Base-by-base conservation (phyloP, 2,888 invertebrate genomes). In the Macrophya annulata region DNA sequence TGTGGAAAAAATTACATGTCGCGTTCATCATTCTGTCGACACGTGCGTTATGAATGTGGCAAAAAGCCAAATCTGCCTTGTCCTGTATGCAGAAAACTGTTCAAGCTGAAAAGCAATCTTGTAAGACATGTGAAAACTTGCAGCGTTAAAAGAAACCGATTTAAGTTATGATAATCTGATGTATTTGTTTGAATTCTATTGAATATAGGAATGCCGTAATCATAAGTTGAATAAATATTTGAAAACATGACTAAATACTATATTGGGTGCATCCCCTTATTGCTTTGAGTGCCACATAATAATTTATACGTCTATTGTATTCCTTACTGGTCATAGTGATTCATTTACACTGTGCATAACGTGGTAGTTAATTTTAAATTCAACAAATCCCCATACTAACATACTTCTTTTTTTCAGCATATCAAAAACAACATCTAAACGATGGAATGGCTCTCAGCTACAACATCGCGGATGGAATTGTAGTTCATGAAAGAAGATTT, bases 51-150 rank as follows among this genome's bases (percentile, higher is more conserved):
- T 88, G 93, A 93, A 87, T 94, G 94, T 87, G 94, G 93, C 4
- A 93, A 93, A 87, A 90, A 91, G 84, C 93, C 94, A 43, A 91
- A 90, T 85, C 92, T 94, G 85, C 91, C 91, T 45, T 94, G 94
- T 85, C 90, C 91, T 0, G 88, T 91, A 51, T 94, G 94, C 87
- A 88, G 88, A 4, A 91, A 92, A 86, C 88, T 89, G 86, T 93
- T 92, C 85, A 91, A 92, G 65, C 91, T 92, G 86, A 92, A 90
- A 55, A 89, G 91, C 79, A 90, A 90, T 85, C 88, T 90, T 76
- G 87, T 79, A 17, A 87, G 89, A 84, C 90, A 90, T 37, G 77
- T 90, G 85, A 87, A 84, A 83, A 89, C 88, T 62, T 89, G 88
- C 68, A 87, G 88, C 4, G 85, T 87, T 9, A 74, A 45, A 43